Base-by-base conservation (phyloP, 2,888 invertebrate genomes). In the Himalopsyche kuldschensis region DNA sequence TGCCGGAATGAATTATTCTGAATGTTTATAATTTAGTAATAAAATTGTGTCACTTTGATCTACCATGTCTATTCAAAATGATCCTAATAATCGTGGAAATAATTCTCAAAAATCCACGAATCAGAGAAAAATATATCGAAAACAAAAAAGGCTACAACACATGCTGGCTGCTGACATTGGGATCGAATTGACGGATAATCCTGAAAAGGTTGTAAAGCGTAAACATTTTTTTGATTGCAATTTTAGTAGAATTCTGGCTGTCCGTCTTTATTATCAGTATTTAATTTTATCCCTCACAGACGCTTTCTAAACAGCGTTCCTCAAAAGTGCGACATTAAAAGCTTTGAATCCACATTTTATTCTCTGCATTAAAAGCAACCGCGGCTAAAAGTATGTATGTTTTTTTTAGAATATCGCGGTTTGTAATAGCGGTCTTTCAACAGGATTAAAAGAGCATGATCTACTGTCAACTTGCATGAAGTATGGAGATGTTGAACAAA, bases 401-500 rank as follows among this genome's bases (percentile, higher is more conserved):
- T 17, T 30, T 10, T 93, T 92, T 85, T 89, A 96, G 96, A 92
- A 93, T 88, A 87, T 97, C 76, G 93, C 94, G 75, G 90, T 98
- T n/a, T 96, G 96, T 87, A 98, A 98, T 90, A 96, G 95, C 32
- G 98, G 98, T 0, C 93, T 97, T 84, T 95, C 95, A 2, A 97
- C 96, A 87, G 96, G 97, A 5, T 90, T 97, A 30, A 91, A 93
- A 5, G 94, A 95, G 88, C 94, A 95, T 87, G 88, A 90, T 77
- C 88, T 98, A 11, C 88, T 94, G 5, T 88, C 91, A 69, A 88
- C 93, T 5, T 93, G 94, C 80, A 88, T 90, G 4, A 88, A 90
- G 82, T 90, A 91, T 88, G 93, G 95, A 0, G 84, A 88, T 30
- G 88, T 95, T 1, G 92, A 93, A 27, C 92, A 93, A 78, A 92